These are phyloP conservation scores for Polypterus senegalus DNA, from an alignment of 2,113 vertebrate species.

Conservation along the genomic window DNA sequence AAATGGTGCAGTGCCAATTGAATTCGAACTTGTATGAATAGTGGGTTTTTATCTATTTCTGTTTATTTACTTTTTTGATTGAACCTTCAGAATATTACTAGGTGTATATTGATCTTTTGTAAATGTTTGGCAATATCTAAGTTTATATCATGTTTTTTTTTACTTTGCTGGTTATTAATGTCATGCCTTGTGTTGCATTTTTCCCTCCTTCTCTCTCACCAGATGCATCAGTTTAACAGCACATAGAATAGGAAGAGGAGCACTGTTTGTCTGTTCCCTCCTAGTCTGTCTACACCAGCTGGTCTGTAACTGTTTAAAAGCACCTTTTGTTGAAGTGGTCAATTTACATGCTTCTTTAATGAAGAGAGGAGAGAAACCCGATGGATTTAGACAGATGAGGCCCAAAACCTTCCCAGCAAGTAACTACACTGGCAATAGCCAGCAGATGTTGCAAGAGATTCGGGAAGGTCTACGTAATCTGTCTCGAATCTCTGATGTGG, in stretches of 20 bases:
- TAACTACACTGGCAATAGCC: conserved; percentile 84
- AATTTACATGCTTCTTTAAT: conserved; percentile 79
- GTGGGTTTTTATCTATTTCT: too few relatives aligned
- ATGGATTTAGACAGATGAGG: conserved; percentile 94
- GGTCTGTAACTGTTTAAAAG: conserved; percentile 22
- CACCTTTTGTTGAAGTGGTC: conserved; percentile 45
- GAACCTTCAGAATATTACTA: too few relatives aligned
- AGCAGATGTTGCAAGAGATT: conserved; percentile 96
- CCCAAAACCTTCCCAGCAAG: conserved; percentile 95
- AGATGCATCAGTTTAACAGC: conserved; percentile 18
- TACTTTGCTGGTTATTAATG: too few relatives aligned
- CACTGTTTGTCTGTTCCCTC: not conserved
- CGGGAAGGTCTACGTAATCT: conserved; percentile 86
- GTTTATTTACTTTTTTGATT: too few relatives aligned
- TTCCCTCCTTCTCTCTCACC: not conserved
- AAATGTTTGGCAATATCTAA: too few relatives aligned
- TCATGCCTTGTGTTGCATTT: not conserved
- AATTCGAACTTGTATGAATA: too few relatives aligned
- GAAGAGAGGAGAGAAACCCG: conserved; percentile 94
- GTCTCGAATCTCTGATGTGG: conserved; percentile 73
- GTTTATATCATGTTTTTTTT: too few relatives aligned
- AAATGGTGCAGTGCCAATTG: too few relatives aligned
- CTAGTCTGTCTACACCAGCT: not conserved
- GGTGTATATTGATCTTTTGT: too few relatives aligned
- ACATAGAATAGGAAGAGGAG: conserved; percentile 19